Conservation (phyloP, 2,113 vertebrate species). For the Alexandromys fortis region DNA sequence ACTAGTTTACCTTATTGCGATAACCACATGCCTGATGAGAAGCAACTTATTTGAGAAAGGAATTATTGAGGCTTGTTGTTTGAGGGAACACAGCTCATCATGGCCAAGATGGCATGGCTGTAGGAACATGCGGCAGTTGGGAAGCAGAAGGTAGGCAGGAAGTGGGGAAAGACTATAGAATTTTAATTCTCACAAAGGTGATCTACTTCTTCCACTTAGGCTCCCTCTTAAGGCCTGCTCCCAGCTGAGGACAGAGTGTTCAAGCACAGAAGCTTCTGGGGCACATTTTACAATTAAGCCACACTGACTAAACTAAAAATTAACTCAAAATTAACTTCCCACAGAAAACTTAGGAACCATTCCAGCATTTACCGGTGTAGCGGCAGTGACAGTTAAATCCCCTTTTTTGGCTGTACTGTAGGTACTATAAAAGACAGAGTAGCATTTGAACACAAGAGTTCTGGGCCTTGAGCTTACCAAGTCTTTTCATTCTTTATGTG, state of each 20-base stretch:
- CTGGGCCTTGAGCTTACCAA: neutral
- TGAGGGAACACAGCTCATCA: neutral
- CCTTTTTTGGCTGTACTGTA: neutral
- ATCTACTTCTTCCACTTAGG: neutral
- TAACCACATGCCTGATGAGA: neutral
- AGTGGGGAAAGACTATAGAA: neutral
- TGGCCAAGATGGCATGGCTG: neutral
- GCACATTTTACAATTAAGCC: neutral
- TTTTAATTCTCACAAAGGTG: neutral
- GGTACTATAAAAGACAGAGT: neutral
- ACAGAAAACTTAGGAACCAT: neutral
- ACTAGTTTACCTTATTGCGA: neutral
- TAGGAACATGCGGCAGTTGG: neutral
- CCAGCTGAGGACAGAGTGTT: neutral
- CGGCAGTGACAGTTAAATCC: neutral
- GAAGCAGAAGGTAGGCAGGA: neutral
- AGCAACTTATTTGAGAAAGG: neutral
- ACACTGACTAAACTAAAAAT: neutral
- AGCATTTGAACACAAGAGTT: slow-evolving; percentile 31
- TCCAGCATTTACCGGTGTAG: neutral
- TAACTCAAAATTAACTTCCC: slow-evolving; percentile 21
- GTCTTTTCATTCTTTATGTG: neutral
- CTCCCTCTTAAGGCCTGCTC: too few relatives aligned
- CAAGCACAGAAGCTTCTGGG: neutral
- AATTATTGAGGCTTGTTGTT: neutral